Percentiles rank a stretch among this genome's conserved stretches.
These are phyloP conservation scores for Drosophila nannoptera DNA, from an alignment of 1,140 invertebrate genomes.

Conservation along the genomic window DNA sequence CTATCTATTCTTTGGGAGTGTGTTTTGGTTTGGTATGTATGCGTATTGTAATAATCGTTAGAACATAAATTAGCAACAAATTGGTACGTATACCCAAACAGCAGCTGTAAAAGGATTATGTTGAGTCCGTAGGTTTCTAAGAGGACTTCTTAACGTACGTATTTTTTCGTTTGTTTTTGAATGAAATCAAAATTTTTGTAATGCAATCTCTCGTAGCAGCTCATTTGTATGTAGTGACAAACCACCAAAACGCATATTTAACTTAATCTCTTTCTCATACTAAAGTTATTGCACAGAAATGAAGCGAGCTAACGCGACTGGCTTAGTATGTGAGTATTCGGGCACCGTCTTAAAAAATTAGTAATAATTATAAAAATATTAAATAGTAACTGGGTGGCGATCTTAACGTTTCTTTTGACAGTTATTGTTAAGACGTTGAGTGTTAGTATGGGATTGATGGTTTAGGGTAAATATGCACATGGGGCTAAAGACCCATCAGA, in stretches of 20 bases:
- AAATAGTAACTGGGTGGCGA: constrained; percentile 19
- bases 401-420: constrained; percentile 61
- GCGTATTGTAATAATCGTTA: constrained; percentile 44
- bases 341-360: constrained; percentile 29
- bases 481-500: constrained; percentile 21
- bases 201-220: constrained; percentile 29
- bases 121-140: constrained; percentile 34
- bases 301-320: constrained; percentile 41
- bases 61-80: constrained; percentile 32
- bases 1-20: constrained; percentile 29
- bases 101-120: constrained; percentile 53
- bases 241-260: constrained; percentile 41
- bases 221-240: constrained; percentile 26
- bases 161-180: constrained; percentile 35
- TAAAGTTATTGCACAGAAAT: constrained; percentile 37
- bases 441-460: constrained; percentile 45
- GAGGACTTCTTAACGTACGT: constrained; percentile 49
- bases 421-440: constrained; percentile 37
- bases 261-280: constrained; percentile 47
- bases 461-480: constrained; percentile 40
- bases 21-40: constrained; percentile 61
- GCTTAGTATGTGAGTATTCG: constrained; percentile 65
- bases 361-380: constrained; percentile 16
- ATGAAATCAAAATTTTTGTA: constrained; percentile 34
- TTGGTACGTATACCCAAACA: constrained; percentile 60